A percentile compares a stretch with the other conserved stretches of the same genome.
Conservation (phyloP, 2,113 vertebrate species). For the Crotalus horridus region DNA sequence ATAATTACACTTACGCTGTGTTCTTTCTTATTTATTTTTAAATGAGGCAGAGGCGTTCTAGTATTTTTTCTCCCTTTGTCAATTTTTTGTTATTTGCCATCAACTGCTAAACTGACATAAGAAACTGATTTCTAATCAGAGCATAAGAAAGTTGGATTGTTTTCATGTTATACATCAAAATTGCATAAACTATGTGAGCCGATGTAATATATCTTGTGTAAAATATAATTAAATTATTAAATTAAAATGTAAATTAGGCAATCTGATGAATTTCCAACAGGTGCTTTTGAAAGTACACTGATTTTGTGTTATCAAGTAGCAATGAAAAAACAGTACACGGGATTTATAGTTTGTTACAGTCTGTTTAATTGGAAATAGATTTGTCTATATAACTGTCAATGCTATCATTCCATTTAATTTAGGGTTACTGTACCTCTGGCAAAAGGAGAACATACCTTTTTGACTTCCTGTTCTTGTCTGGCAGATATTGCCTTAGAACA, state of each 20-base stretch:
- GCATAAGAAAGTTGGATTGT: not conserved
- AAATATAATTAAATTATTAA: not conserved
- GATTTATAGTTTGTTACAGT: not conserved
- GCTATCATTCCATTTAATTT: not conserved
- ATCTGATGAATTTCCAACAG: not conserved
- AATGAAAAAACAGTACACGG: not conserved
- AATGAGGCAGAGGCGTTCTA: not conserved
- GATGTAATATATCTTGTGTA: not conserved
- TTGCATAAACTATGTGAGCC: not conserved
- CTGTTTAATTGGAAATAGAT: not conserved
- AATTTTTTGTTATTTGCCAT: not conserved
- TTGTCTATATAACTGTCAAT: not conserved
- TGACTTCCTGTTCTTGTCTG: not conserved
- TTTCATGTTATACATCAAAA: not conserved
- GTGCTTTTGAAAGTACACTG: not conserved
- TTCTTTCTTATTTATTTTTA: not conserved
- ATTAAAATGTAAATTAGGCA: not conserved
- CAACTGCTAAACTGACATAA: not conserved
- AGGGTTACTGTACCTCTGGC: not conserved
- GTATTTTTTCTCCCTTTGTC: not conserved
- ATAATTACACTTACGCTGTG: not conserved
- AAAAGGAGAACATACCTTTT: not conserved
- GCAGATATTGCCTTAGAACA: not conserved
- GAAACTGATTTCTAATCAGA: not conserved
- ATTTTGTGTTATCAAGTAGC: not conserved